Base-by-base conservation (phyloP, 2,888 invertebrate species). In the Miltochrista miniata region DNA sequence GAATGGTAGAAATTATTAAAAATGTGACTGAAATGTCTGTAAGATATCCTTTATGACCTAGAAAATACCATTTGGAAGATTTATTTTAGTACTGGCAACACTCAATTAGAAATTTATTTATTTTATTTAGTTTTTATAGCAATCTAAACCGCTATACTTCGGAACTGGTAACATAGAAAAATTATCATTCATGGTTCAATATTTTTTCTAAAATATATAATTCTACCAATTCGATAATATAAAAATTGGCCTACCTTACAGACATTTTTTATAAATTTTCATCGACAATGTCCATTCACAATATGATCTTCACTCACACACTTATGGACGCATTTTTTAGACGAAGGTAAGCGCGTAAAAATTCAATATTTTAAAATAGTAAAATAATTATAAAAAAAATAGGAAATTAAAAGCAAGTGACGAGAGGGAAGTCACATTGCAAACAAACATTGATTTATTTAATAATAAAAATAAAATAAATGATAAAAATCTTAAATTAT, bases 201-300 rank as follows among this genome's bases (percentile, higher is more conserved):
- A 31, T 43, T 33, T 30, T 33, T 65, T 44, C 40, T 51, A 51
- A 11, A 51, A 11, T 15, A 52, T 33, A 58, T 46, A 47, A 52
- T 56, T 49, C 61, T 51, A 65, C 48, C 35, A 44, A 44, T 41
- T 46, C 34, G 18, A 43, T 39, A 44, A 47, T 34, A 64, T 79
- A 79, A 72, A 37, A 70, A 61, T 74, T 71, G 88, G 90, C 91
- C 90, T 91, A 91, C 91, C 91, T 91, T 90, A 91, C 90, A 91
- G 90, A 91, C 90, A 90, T 87, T 87, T 85, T 78, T 48, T 76
- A 63, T 47, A 59, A 65, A 24, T 2, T 70, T 72, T 74, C 76
- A 52, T 64, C 64, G 59, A 74, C 85, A 89, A 87, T 85, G 84
- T 84, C 88, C 86, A 87, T 90, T 90, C 89, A 88, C 89, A 87